Conservation (phyloP, 2,888 invertebrate genomes). For the Mechanitis mazaeus region DNA sequence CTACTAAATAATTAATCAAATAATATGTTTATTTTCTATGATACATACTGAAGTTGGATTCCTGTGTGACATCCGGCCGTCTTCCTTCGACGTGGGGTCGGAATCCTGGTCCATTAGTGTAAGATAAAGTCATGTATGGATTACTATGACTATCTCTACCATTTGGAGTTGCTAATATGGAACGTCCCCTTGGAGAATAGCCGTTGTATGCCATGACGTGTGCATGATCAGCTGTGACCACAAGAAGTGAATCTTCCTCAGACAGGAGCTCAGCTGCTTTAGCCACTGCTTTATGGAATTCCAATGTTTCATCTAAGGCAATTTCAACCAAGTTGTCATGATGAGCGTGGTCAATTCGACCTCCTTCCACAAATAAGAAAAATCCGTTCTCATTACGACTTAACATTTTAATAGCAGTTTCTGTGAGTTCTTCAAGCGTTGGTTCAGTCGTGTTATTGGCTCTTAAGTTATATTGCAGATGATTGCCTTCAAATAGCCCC, state of each 20-base stretch:
- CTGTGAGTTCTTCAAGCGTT: constrained; percentile 48
- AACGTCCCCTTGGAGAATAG: constrained; percentile 72
- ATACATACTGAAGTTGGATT: constrained; percentile 31
- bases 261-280: constrained; percentile 47
- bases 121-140: constrained; percentile 74
- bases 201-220: constrained; percentile 81
- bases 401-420: constrained; percentile 80
- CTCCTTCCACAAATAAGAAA: constrained; percentile 82
- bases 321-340: constrained; percentile 70
- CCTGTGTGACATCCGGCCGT: constrained; percentile 55
- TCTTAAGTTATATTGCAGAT: constrained; percentile 81
- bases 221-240: constrained; percentile 84
- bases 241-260: constrained; percentile 80
- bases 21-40: not conserved
- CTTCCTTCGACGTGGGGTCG: constrained; percentile 42
- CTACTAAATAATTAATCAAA: no score
- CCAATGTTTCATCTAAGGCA: constrained; percentile 80
- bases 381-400: constrained; percentile 78
- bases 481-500: constrained; percentile 78
- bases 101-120: constrained; percentile 77
- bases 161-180: constrained; percentile 41
- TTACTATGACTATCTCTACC: constrained; percentile 55
- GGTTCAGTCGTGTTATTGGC: constrained; percentile 42
- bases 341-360: constrained; percentile 78
- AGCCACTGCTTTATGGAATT: constrained; percentile 74